Conservation (phyloP, 1,140 invertebrate species). For the Mercenaria mercenaria region DNA sequence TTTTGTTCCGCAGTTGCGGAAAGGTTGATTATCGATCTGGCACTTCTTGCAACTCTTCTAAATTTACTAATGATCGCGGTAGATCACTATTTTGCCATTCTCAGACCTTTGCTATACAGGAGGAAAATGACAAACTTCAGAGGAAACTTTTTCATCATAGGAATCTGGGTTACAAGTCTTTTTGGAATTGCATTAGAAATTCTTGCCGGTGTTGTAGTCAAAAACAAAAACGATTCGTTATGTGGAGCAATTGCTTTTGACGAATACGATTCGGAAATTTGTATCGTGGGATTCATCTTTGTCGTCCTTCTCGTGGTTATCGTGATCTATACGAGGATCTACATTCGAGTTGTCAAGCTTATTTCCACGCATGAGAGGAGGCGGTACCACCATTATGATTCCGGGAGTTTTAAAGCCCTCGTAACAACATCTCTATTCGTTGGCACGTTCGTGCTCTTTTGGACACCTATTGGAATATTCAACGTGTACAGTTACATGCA, state of each 20-base stretch:
- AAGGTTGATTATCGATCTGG: conserved; percentile 44
- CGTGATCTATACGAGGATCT: conserved; percentile 71
- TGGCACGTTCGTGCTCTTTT: conserved; percentile 89
- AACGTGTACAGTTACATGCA: conserved; percentile 23
- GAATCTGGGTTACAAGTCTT: conserved; percentile 88
- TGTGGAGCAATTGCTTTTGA: conserved; percentile 84
- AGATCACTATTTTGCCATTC: conserved; percentile 94
- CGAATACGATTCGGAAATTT: conserved; percentile 74
- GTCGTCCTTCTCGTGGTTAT: conserved; percentile 83
- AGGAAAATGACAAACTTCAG: conserved; percentile 88
- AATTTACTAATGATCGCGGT: conserved; percentile 90
- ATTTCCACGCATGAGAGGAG: background rate
- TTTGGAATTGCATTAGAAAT: conserved; percentile 86
- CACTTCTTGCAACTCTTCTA: conserved; percentile 87
- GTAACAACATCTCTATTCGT: conserved; percentile 90
- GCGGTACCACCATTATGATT: background rate
- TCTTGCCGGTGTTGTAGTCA: conserved; percentile 66
- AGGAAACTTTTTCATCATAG: conserved; percentile 90
- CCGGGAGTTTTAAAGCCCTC: conserved; percentile 88
- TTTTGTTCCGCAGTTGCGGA: background rate
- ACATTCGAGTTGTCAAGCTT: background rate
- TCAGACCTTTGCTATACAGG: conserved; percentile 93
- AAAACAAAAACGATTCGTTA: conserved; percentile 38
- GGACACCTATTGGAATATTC: conserved; percentile 88
- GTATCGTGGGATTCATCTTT: conserved; percentile 84